Conservation (phyloP, 2,888 invertebrate species). For the Didymodactylos carnosus region DNA sequence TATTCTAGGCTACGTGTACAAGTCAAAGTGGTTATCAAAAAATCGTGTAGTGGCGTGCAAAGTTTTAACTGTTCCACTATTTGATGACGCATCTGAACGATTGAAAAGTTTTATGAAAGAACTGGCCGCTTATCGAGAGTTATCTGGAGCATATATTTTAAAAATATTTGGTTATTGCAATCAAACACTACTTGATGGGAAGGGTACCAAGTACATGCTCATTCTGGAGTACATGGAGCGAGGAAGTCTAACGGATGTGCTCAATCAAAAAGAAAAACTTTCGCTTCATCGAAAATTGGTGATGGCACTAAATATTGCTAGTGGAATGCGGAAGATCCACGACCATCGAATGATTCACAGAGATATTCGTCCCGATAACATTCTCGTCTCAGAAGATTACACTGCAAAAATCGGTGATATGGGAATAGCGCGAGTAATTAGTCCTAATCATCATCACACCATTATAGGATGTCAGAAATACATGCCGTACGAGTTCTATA, state of each 20-base stretch:
- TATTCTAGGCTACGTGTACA: background rate
- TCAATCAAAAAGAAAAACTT: background rate
- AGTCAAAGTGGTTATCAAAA: background rate
- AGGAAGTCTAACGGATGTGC: background rate
- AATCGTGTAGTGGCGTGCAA: background rate
- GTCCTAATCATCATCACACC: background rate
- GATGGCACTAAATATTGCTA: background rate
- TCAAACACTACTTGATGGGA: background rate
- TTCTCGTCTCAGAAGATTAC: background rate
- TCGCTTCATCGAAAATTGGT: background rate
- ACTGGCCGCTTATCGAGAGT: background rate
- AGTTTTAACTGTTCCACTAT: background rate
- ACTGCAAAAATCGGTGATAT: background rate
- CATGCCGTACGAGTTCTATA: background rate
- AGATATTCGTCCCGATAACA: background rate
- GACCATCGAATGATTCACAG: background rate
- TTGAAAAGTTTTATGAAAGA: background rate
- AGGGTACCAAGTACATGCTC: background rate
- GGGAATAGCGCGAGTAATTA: background rate
- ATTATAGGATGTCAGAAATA: background rate
- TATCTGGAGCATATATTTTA: background rate
- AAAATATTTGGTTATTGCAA: background rate
- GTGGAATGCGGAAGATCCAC: background rate
- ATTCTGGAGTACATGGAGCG: background rate
- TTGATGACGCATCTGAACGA: too few species aligned